Conservation (phyloP, 2,888 invertebrate species). For the Tipula unca region DNA sequence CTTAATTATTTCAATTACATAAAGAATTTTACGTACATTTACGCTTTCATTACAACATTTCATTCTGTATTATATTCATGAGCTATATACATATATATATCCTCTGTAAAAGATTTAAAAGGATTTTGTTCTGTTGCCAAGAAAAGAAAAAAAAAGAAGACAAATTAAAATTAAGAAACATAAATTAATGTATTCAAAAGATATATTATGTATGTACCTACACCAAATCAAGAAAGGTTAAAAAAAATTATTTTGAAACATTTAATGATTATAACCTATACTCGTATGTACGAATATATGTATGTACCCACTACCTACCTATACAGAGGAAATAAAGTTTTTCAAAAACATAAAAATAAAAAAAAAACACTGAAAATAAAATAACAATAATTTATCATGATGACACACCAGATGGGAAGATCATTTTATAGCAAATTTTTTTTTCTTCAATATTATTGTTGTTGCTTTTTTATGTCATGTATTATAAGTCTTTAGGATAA, state of each 20-base stretch:
- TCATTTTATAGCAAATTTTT: not conserved
- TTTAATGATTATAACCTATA: not conserved
- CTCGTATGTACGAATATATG: not conserved
- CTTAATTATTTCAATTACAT: not conserved
- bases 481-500: constrained; percentile 2
- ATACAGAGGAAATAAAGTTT: not conserved
- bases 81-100: not conserved
- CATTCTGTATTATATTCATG: not conserved
- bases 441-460: not conserved
- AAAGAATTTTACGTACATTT: not conserved
- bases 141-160: not conserved
- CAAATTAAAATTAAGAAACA: not conserved
- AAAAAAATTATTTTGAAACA: not conserved
- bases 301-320: too few species aligned
- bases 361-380: not conserved
- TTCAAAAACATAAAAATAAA: not conserved
- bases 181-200: not conserved
- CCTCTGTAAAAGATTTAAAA: not conserved
- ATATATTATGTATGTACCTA: not conserved
- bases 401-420: constrained; percentile 14
- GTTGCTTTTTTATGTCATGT: not conserved
- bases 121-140: not conserved
- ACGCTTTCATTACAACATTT: not conserved
- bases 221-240: not conserved
- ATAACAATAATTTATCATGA: not conserved